Percentiles rank a stretch among this genome's conserved stretches.
Conservation (phyloP, 1,140 invertebrate genomes). For the Mya arenaria region DNA sequence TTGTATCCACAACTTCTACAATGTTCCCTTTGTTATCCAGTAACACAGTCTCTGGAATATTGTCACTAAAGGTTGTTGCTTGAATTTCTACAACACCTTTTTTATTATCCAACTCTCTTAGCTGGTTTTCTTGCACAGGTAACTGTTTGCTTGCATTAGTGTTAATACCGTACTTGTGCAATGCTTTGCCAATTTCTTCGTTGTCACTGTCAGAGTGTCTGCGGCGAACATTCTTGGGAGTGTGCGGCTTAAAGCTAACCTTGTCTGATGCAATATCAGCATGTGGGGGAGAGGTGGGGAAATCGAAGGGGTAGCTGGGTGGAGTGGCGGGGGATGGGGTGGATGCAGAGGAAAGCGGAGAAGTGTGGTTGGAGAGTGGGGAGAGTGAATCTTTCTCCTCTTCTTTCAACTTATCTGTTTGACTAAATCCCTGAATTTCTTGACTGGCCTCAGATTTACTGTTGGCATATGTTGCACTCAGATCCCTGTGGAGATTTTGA, state of each 20-base stretch:
- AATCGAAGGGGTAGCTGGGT: constrained; percentile 58
- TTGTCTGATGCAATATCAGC: constrained; percentile 79
- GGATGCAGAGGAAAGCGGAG: constrained; percentile 40
- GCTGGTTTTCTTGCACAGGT: constrained; percentile 58
- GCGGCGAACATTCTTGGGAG: constrained; percentile 73
- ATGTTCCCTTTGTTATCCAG: constrained; percentile 68
- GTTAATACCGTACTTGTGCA: constrained; percentile 65
- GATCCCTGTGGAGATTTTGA: constrained; percentile 42
- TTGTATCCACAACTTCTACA: constrained; percentile 56
- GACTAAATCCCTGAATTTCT: not conserved
- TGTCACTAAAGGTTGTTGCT: constrained; percentile 65
- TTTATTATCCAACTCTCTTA: constrained; percentile 28
- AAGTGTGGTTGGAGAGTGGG: constrained; percentile 50
- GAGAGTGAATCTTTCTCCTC: constrained; percentile 50
- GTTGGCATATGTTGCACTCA: constrained; percentile 3
- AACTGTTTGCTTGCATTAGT: constrained; percentile 62
- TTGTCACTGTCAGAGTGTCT: constrained; percentile 78
- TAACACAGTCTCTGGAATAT: constrained; percentile 65
- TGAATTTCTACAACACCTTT: constrained; percentile 56
- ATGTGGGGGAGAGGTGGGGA: constrained; percentile 67
- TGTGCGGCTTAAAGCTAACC: constrained; percentile 74
- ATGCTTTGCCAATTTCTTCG: constrained; percentile 71
- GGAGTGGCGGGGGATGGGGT: constrained; percentile 42
- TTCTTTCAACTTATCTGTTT: constrained; percentile 27
- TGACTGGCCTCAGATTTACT: not conserved